phyloP scores from a whole-genome alignment of 2,888 invertebrate species.

The Ephialtes manifestator region DNA sequence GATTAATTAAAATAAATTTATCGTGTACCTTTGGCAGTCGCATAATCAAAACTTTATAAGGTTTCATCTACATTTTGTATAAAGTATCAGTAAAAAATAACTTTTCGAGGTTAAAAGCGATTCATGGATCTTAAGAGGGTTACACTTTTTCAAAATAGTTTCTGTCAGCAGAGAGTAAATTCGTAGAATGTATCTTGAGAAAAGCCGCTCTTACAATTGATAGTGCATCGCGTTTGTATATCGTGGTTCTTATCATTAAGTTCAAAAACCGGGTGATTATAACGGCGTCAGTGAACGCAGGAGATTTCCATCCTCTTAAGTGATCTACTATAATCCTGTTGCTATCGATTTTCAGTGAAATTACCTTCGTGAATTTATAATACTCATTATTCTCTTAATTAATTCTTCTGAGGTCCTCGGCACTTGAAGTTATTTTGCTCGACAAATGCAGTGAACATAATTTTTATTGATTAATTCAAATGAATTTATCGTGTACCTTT shows the following conservation, averaged over 20 bases:
- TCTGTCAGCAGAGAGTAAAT: not conserved
- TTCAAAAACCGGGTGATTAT: not conserved
- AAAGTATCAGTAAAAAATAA: not conserved
- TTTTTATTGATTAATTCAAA: not conserved
- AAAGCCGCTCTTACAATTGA: not conserved
- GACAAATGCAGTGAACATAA: not conserved
- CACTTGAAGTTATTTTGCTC: no score
- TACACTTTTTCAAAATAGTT: not conserved
- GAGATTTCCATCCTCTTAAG: slow-evolving; percentile 1
- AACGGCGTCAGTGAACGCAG: slow-evolving; percentile 1
- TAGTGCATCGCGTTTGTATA: slow-evolving; percentile 29
- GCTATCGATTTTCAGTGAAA: not conserved
- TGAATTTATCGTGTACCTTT: not conserved
- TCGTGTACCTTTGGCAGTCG: not conserved
- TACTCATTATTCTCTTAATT: not conserved
- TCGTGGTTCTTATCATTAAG: slow-evolving; percentile 1
- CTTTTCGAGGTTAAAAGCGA: not conserved
- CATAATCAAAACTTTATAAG: not conserved
- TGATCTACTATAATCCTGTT: not conserved
- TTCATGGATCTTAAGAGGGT: not conserved
- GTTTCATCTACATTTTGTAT: not conserved
- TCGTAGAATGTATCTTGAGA: not conserved
- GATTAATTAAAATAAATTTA: not conserved
- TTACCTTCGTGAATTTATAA: not conserved
- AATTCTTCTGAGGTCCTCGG: not conserved